Evolutionary conservation across 2,113 vertebrate species (phyloP).

Genomic region (Dipodomys merriami): DNA sequence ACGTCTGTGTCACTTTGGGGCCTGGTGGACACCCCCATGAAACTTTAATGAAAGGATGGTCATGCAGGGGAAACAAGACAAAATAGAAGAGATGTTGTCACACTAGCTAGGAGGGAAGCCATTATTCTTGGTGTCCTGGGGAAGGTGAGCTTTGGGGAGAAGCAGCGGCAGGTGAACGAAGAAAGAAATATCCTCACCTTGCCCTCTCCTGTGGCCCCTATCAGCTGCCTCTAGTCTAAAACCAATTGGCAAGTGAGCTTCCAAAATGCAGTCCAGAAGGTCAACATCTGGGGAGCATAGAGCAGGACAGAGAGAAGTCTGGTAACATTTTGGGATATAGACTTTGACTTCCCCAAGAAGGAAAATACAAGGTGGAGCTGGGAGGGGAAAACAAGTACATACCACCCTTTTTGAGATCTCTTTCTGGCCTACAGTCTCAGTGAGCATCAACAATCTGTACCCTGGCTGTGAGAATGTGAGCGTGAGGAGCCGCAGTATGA

Average conservation of each 20-base stretch:
- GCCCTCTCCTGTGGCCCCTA: neutral
- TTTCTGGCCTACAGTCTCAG: slow-evolving; percentile 89
- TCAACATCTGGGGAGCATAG: neutral
- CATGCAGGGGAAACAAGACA: too few species aligned
- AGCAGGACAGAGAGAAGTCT: neutral
- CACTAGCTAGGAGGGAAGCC: too few species aligned
- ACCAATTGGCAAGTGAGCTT: neutral
- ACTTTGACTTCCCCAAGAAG: too few species aligned
- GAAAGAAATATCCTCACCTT: too few species aligned
- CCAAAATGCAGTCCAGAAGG: neutral
- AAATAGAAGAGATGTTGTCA: too few species aligned
- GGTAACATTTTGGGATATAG: neutral
- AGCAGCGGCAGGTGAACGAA: neutral
- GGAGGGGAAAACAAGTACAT: rapidly evolving
- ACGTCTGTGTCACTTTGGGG: too few species aligned
- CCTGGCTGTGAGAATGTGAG: slow-evolving; percentile 99
- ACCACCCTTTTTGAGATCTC: rapidly evolving
- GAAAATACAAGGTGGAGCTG: too few species aligned
- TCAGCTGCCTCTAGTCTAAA: neutral
- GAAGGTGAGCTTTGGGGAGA: neutral
- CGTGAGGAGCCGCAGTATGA: slow-evolving; percentile 98
- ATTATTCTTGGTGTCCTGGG: too few species aligned
- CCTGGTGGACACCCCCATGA: too few species aligned
- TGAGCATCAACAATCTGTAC: slow-evolving; percentile 96
- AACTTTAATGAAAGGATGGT: too few species aligned